Conservation (phyloP, 2,888 invertebrate genomes). For the Yponomeuta evonymella region DNA sequence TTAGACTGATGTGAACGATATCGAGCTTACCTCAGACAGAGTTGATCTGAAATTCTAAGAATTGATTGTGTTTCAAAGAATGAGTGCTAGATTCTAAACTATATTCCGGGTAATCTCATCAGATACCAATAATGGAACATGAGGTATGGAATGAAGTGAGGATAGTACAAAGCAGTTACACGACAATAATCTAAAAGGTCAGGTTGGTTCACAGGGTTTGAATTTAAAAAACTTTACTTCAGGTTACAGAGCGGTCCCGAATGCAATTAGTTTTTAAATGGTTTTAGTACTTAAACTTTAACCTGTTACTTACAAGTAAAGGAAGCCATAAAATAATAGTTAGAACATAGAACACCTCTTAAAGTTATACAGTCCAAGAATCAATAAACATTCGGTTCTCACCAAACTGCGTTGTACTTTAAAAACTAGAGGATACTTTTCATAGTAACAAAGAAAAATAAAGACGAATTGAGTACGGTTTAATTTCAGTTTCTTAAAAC, state of each 20-base stretch:
- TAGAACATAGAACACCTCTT: background rate
- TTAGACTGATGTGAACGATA: slow-evolving; percentile 37
- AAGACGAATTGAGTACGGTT: too few species aligned
- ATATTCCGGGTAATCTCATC: slow-evolving; percentile 56
- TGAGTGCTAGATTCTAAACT: slow-evolving; percentile 39
- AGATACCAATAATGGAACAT: slow-evolving; percentile 44
- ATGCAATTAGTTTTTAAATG: too few species aligned
- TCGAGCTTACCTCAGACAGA: slow-evolving; percentile 66
- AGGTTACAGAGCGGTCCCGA: too few species aligned
- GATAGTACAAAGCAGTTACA: slow-evolving; percentile 65
- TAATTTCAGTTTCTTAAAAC: background rate
- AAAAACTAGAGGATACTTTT: slow-evolving; percentile 36
- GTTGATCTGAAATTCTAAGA: slow-evolving; percentile 54
- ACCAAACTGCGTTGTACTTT: slow-evolving; percentile 53
- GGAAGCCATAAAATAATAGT: background rate
- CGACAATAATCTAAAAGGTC: slow-evolving; percentile 25
- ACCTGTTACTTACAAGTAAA: background rate
- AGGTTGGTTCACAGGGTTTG: too few species aligned
- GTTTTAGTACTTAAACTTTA: background rate
- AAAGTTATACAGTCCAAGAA: background rate
- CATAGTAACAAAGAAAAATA: background rate
- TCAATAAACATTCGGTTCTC: too few species aligned
- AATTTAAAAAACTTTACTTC: too few species aligned
- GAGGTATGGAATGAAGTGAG: slow-evolving; percentile 40
- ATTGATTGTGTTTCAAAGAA: slow-evolving; percentile 34